These are phyloP conservation scores for Toxostoma redivivum DNA, from an alignment of 2,113 vertebrate species.

Conservation along the genomic window DNA sequence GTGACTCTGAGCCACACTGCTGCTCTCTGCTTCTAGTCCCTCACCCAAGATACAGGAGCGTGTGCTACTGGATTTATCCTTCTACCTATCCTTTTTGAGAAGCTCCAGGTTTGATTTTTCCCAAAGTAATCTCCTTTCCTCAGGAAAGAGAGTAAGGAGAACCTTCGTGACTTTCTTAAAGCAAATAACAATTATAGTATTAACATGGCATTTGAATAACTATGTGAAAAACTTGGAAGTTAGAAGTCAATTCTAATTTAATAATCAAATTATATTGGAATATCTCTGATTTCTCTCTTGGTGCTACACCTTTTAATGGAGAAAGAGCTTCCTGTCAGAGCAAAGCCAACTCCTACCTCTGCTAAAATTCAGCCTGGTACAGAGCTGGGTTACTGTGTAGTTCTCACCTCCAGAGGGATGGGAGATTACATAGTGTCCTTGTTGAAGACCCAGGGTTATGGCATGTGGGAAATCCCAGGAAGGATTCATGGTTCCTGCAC, in stretches of 20 bases:
- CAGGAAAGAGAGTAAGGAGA: background rate
- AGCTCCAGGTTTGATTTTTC: background rate
- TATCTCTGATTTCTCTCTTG: background rate
- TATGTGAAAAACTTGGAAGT: background rate
- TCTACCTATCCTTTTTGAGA: background rate
- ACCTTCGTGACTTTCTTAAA: background rate
- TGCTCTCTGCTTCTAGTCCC: background rate
- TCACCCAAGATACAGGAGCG: background rate
- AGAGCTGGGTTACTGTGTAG: background rate
- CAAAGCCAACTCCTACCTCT: background rate
- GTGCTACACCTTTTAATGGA: background rate
- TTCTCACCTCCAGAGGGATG: background rate
- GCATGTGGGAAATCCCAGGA: background rate
- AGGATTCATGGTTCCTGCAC: rapidly evolving
- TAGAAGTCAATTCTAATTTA: background rate
- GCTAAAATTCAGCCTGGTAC: background rate
- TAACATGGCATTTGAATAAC: background rate
- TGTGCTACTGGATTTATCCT: background rate
- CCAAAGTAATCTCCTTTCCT: background rate
- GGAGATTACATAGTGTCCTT: background rate
- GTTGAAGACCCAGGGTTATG: background rate
- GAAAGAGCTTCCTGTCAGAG: background rate
- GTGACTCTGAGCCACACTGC: background rate
- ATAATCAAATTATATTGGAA: background rate
- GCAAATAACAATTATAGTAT: background rate